phyloP scores from a whole-genome alignment of 2,888 invertebrate species.

The Pachliopta kotzebuea region DNA sequence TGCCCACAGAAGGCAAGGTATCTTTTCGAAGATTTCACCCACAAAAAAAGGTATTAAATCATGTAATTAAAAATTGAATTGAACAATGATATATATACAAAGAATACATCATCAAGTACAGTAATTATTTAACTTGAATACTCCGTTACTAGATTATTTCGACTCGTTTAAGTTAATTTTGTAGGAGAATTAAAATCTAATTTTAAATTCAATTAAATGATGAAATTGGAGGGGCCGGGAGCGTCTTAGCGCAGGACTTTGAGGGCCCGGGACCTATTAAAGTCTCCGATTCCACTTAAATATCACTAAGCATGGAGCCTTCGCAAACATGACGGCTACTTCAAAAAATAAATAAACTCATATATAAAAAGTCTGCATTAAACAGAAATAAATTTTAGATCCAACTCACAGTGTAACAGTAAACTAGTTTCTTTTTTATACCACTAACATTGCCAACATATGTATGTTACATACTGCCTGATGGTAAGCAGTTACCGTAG shows the following conservation, averaged over 20 bases:
- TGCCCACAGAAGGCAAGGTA: no score
- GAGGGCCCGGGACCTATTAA: constrained; percentile 1
- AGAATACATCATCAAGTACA: not conserved
- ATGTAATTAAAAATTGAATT: no score
- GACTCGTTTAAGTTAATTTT: not conserved
- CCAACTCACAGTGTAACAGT: not conserved
- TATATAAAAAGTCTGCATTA: no score
- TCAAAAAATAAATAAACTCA: no score
- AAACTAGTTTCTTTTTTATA: no score
- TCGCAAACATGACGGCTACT: no score
- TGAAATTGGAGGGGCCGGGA: not conserved
- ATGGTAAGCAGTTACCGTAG: no score
- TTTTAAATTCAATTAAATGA: constrained; percentile 7
- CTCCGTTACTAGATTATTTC: not conserved
- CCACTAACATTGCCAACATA: no score
- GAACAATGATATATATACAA: no score
- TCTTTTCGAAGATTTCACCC: no score
- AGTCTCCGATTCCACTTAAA: constrained; percentile 12
- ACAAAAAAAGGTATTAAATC: no score
- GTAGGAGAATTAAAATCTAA: not conserved
- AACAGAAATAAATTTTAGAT: not conserved
- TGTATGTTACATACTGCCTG: no score
- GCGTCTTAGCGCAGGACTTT: not conserved
- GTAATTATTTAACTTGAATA: not conserved
- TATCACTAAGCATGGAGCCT: not conserved